A percentile compares a stretch with the other conserved stretches of the same genome.
phyloP scores from a whole-genome alignment of 2,113 vertebrate species.

The Dicrurus megarhynchus region DNA sequence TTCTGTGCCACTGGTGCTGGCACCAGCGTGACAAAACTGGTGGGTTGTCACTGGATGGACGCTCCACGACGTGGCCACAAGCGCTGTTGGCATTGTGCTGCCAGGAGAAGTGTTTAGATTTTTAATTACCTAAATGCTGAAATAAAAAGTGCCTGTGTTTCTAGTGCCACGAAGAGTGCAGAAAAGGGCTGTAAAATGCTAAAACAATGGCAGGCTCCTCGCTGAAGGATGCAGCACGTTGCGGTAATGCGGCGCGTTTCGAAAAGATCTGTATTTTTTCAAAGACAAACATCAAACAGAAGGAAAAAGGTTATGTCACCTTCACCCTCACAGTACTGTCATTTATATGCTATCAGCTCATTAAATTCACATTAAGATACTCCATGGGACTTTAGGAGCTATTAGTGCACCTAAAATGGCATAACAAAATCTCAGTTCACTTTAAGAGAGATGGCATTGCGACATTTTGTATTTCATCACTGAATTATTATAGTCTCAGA shows the following conservation, averaged over 20 bases:
- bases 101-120: constrained; percentile 21
- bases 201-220: constrained; percentile 68
- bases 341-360: constrained; percentile 93
- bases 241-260: constrained; percentile 60
- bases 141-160: constrained; percentile 23
- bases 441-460: constrained; percentile 86
- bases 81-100: not conserved
- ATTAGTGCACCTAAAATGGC: constrained; percentile 93
- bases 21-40: not conserved
- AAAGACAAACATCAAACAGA: constrained; percentile 84
- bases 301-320: constrained; percentile 90
- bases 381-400: constrained; percentile 88
- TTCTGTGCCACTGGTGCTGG: not conserved
- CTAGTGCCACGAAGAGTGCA: constrained; percentile 18
- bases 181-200: constrained; percentile 57
- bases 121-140: constrained; percentile 44
- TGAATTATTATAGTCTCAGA: constrained; percentile 90
- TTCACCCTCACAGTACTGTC: constrained; percentile 90
- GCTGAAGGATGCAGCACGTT: constrained; percentile 68
- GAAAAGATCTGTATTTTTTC: constrained; percentile 79
- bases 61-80: not conserved
- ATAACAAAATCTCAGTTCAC: constrained; percentile 88
- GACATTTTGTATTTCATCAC: constrained; percentile 92
- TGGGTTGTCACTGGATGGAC: not conserved
- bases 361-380: constrained; percentile 99